These are phyloP conservation scores for Clepsis dumicolana DNA, from an alignment of 2,888 invertebrate genomes.

Conservation along the genomic window DNA sequence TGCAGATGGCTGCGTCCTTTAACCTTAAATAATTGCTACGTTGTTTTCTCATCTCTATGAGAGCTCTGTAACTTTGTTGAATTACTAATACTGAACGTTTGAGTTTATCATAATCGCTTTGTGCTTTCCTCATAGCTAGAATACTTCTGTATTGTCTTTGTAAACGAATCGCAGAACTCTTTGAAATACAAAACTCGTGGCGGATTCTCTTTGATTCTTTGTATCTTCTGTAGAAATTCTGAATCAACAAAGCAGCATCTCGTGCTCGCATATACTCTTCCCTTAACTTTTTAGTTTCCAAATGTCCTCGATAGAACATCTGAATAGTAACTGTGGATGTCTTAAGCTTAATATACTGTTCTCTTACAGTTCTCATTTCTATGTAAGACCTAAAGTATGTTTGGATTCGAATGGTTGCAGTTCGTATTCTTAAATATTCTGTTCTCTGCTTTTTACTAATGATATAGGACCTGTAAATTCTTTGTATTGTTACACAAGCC, in stretches of 20 bases:
- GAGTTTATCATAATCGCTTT: constrained; percentile 62
- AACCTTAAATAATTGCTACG: constrained; percentile 59
- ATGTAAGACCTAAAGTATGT: constrained; percentile 66
- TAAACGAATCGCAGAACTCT: constrained; percentile 65
- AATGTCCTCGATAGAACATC: constrained; percentile 59
- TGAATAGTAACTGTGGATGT: constrained; percentile 62
- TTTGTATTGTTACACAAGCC: constrained; percentile 78
- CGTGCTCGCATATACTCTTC: constrained; percentile 54
- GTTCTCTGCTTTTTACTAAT: constrained; percentile 63
- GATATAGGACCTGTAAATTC: constrained; percentile 66
- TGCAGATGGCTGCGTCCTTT: constrained; percentile 50
- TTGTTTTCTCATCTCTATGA: constrained; percentile 62
- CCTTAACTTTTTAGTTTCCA: constrained; percentile 58
- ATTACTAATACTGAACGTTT: constrained; percentile 60
- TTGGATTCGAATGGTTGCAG: constrained; percentile 69
- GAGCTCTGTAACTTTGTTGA: constrained; percentile 73
- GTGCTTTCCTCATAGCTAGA: constrained; percentile 64
- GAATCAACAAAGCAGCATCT: constrained; percentile 57
- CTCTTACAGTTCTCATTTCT: constrained; percentile 62
- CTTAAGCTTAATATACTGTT: constrained; percentile 59
- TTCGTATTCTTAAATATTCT: constrained; percentile 66
- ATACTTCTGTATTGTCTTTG: constrained; percentile 73
- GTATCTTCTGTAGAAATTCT: constrained; percentile 60
- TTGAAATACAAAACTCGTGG: constrained; percentile 67
- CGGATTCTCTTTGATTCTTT: constrained; percentile 58